Conservation (phyloP, 2,113 vertebrate species). For the Rhinolophus sinicus region DNA sequence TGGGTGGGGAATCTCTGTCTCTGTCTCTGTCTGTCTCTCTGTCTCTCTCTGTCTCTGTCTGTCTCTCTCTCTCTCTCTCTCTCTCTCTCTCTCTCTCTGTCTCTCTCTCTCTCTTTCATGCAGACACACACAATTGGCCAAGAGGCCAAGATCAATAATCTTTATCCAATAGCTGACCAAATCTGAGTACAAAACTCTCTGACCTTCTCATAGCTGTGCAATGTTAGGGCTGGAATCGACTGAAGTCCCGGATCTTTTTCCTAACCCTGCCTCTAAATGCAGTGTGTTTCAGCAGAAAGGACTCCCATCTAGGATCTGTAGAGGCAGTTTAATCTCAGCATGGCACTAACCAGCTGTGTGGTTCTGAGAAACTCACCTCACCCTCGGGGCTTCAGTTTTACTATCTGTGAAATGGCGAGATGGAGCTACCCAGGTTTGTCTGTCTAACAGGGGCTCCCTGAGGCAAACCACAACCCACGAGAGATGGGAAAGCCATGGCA, state of each 20-base stretch:
- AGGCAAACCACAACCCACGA: background rate
- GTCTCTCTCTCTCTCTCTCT: background rate
- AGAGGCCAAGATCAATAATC: background rate
- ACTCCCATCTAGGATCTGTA: too few species aligned
- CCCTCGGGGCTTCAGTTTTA: background rate
- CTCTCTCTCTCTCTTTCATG: background rate
- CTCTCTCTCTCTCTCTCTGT: background rate
- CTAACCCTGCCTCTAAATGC: too few species aligned
- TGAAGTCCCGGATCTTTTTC: background rate
- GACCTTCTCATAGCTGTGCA: fast-evolving
- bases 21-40: background rate
- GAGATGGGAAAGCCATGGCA: background rate
- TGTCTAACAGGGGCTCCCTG: background rate
- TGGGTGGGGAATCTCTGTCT: background rate
- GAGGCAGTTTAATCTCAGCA: background rate
- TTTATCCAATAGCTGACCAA: background rate
- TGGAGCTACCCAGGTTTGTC: fast-evolving
- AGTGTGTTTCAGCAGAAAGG: background rate
- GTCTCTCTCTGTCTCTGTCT: background rate
- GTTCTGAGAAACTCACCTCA: background rate
- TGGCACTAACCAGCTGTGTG: background rate
- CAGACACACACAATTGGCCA: background rate
- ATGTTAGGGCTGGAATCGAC: too few species aligned
- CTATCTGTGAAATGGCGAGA: background rate
- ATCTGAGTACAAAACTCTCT: background rate